Evolutionary conservation across 2,797 vertebrate species (phyloP).

Genomic region (Champsocephalus esox): DNA sequence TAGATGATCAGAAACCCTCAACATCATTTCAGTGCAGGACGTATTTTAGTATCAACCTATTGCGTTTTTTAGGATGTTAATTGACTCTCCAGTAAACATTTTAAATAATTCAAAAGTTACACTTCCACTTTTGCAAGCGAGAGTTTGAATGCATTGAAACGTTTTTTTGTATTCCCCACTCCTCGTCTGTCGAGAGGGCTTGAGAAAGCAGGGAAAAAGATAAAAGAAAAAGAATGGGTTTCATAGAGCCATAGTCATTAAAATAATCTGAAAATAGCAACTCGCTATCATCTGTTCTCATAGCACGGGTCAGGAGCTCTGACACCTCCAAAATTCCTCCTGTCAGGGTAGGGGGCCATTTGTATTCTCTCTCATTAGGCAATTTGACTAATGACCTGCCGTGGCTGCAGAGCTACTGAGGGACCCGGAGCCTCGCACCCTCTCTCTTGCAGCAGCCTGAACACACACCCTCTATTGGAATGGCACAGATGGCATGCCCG

Average conservation of each 20-base stretch:
- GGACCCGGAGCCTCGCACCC: constrained; percentile 79
- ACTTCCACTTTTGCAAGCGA: constrained; percentile 58
- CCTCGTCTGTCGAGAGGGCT: constrained; percentile 65
- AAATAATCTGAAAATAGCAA: constrained; percentile 90
- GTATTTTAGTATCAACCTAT: constrained; percentile 57
- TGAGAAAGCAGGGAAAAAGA: constrained; percentile 66
- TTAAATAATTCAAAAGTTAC: constrained; percentile 77
- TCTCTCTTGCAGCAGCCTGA: constrained; percentile 77
- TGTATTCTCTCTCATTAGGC: constrained; percentile 88
- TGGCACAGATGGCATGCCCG: constrained; percentile 89
- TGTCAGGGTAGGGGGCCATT: constrained; percentile 81
- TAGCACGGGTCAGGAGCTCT: constrained; percentile 86
- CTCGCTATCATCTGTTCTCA: constrained; percentile 89
- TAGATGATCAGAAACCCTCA: constrained; percentile 59
- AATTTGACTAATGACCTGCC: constrained; percentile 85
- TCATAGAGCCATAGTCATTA: constrained; percentile 87
- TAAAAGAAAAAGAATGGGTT: constrained; percentile 82
- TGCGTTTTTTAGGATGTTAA: constrained; percentile 55
- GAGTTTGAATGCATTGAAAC: constrained; percentile 60
- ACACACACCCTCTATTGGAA: constrained; percentile 77
- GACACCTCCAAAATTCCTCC: constrained; percentile 88
- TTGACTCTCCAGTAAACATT: constrained; percentile 73
- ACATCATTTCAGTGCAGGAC: constrained; percentile 50
- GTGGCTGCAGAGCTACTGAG: constrained; percentile 79
- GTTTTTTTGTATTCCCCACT: constrained; percentile 28